Conservation (phyloP, 1,140 invertebrate species). For the Drosophila tani region DNA sequence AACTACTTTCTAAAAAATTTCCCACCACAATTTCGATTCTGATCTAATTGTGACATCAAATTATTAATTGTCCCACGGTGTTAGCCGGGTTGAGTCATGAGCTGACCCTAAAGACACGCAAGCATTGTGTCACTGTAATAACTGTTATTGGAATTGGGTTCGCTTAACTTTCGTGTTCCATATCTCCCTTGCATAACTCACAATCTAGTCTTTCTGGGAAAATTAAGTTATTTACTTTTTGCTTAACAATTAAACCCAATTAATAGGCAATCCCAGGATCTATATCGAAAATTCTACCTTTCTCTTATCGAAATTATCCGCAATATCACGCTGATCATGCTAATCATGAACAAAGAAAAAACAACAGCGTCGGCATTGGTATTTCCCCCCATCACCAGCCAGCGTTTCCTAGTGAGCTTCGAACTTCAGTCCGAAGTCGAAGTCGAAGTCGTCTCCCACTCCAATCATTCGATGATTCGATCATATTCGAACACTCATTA, state of each 20-base stretch:
- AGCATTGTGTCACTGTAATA: constrained; percentile 59
- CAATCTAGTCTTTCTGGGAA: constrained; percentile 41
- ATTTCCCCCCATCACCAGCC: constrained; percentile 20
- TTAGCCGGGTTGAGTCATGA: constrained; percentile 20
- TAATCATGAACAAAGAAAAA: constrained; percentile 24
- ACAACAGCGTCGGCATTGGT: constrained; percentile 21
- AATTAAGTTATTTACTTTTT: constrained; percentile 48
- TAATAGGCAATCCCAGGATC: constrained; percentile 51
- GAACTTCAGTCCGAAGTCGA: constrained; percentile 30
- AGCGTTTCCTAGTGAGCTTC: constrained; percentile 16
- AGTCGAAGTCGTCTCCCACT: constrained; percentile 14
- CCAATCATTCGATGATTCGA: constrained; percentile 1
- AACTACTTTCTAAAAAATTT: background rate
- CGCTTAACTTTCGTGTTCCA: constrained; percentile 58
- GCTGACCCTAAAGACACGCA: constrained; percentile 36
- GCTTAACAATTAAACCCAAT: constrained; percentile 56
- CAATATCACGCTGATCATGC: constrained; percentile 23
- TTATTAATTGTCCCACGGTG: constrained; percentile 13
- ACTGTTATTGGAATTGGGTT: constrained; percentile 51
- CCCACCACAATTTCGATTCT: constrained; percentile 9
- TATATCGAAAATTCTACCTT: constrained; percentile 4
- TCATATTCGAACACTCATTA: constrained; percentile 53
- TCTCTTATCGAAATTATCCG: constrained; percentile 25
- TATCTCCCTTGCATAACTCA: constrained; percentile 47
- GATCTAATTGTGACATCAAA: constrained; percentile 17